Percentiles rank a stretch among this genome's conserved stretches.
phyloP scores from a whole-genome alignment of 2,888 invertebrate species.

The Matsumyia berberina region DNA sequence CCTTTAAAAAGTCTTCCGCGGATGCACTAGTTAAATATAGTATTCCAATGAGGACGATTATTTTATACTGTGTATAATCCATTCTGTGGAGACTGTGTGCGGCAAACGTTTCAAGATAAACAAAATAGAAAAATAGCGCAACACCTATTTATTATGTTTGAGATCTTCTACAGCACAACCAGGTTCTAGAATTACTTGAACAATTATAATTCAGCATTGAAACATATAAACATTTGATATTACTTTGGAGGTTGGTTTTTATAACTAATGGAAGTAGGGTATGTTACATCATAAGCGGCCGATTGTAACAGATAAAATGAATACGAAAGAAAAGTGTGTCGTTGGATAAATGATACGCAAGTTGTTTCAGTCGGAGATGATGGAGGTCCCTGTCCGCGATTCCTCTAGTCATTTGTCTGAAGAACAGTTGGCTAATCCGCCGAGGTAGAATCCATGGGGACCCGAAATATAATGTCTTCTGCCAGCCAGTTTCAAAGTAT shows the following conservation, averaged over 20 bases:
- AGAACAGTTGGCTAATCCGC: no score
- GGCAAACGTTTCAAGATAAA: constrained; percentile 22
- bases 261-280: constrained; percentile 22
- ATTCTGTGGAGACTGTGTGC: constrained; percentile 19
- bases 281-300: neutral
- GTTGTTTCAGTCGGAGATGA: no score
- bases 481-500: no score
- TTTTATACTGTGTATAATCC: neutral
- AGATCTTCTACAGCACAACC: constrained; percentile 5
- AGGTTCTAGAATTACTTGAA: constrained; percentile 40
- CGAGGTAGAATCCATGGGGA: no score
- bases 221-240: constrained; percentile 40
- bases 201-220: constrained; percentile 11
- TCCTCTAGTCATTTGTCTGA: no score
- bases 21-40: constrained; percentile 18
- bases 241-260: constrained; percentile 24
- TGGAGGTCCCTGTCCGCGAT: no score
- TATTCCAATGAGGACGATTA: constrained; percentile 15
- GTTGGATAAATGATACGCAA: no score
- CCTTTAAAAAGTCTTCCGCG: constrained; percentile 38
- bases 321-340: no score
- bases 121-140: constrained; percentile 7
- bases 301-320: neutral
- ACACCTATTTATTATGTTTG: constrained; percentile 58
- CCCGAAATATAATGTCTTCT: no score